Evolutionary conservation across 64 coral and sea anemone species (phyloP), one percentile per base, ranked within the genome.

Genomic region (Cladopsammia gracilis): DNA sequence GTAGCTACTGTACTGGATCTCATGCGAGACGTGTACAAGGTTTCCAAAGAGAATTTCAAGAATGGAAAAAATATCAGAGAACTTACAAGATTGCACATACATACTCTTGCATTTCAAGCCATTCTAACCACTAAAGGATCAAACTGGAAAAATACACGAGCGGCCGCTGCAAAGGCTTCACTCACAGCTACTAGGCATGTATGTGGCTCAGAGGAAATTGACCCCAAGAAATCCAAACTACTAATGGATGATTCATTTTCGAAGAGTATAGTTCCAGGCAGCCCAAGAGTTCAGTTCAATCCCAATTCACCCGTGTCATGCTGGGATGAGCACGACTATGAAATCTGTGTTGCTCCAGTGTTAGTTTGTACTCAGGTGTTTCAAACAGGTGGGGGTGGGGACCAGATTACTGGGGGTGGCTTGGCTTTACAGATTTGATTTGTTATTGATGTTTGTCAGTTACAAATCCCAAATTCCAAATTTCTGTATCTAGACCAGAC

Each of bases 191-290:
- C 92, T 0, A 72, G 96, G 82, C 85, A 87, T 86, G 89, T 98
- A 10, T 98, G 96, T 89, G 96, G 96, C 26, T 98, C 96, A 52
- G 51, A 62, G 22, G 76, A 47, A 60, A 98, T 98, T 64, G 82
- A 98, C 43, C 90, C 89, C 51, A 76, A 91, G 2, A 98, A 98
- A 76, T 95, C 96, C 20, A 98, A 89, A 58, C 62, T 98, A 57
- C 91, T 98, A 22, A 98, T 98, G 96, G 96, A 98, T 89, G 93
- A 92, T 64, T 98, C 96, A 34, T 98, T 98, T 62, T 98, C 96
- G 0, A 59, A 89, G 20, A 98, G 93, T 89, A 13, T 90, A 46
- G 46, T 83, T 60, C 80, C 89, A 75, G 74, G 82, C 25, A 98
- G 96, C 88, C 64, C 91, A 11, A 86, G 89, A 72, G 53, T 98